Base-by-base conservation (phyloP, 2,797 vertebrate species). In the Morus bassanus region DNA sequence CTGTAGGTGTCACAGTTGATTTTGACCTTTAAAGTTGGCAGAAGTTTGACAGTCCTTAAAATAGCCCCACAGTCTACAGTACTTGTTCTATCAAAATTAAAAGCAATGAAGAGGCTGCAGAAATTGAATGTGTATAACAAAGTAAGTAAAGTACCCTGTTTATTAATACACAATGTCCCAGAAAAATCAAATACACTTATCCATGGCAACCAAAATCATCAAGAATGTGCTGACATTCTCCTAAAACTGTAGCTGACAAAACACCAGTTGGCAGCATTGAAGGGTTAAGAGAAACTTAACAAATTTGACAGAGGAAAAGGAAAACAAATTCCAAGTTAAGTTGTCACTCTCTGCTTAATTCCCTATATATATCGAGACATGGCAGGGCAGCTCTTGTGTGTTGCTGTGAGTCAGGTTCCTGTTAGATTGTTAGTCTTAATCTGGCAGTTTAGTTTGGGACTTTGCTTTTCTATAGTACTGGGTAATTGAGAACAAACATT, bases 1-100 rank as follows among this genome's bases (percentile, higher is more conserved):
- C 97, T 97, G 92, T 97, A 96, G 90, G 95, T 97, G 96, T 97
- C 97, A 98, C 84, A 93, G 82, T 67, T 97, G 96, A 90, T 97
- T 98, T 97, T 98, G 97, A 98, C 96, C 97, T 98, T 97, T 98
- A 96, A 97, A 98, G 89, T 73, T 97, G 93, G 88, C 97, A 97
- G 79, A 91, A 98, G 84, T 98, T 97, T 97, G 88, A 96, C 85
- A 95, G 85, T 68, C 70, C 63, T 95, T 95, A 53, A 96, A 93
- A 51, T 59, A 46, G 86, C 85, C 77, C 45, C 54, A 70, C 41
- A 64, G 27, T 91, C 46, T 76, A 80, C 89, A 89, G 43, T 51
- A 48, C 13, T 74, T 84, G 7, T 95, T 95, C 93, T 72, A 93
- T 93, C 75, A 94, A 94, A 96, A 96, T 77, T 73, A 63, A 73